Base-by-base conservation (phyloP, 2,797 vertebrate species). In the Oryzias dopingdopingensis region DNA sequence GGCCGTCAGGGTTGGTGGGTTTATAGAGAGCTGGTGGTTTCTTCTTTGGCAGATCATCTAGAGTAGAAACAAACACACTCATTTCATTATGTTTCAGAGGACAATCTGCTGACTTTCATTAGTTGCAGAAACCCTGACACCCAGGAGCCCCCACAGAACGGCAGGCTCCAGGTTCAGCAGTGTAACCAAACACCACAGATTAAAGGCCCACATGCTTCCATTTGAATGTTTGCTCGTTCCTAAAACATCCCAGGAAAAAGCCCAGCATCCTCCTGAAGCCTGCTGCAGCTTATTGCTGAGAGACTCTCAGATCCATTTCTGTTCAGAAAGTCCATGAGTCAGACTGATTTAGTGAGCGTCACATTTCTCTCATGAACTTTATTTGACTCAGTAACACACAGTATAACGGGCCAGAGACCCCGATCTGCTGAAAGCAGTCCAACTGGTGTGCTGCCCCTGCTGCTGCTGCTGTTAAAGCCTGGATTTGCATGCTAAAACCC, bases 31-130 rank as follows among this genome's bases (percentile, higher is more conserved):
- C 94, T 49, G 96, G 93, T 44, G 97, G 94, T 81, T 96, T 94
- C 92, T 98, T 98, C 95, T 99, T 99, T 93, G 97, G 96, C 91
- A 99, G 95, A 90, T 99, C 97, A 15, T 99, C 97, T 99, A 75
- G 32, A 78, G 42, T 6, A 32, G 23, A 26, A 40, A 53, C 42
- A 65, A 18, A 79, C 22, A 79, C 22, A 68, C 47, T 15, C 46
- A 43, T 32, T 42, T 62, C 24, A 65, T 59, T 49, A 58, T 52
- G 51, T 56, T 57, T 26, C 14, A 40, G 41, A 57, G 32, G 4
- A 56, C 49, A 50, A 23, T 32, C 50, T 49, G 59, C 14, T 61
- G 56, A 41, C 26, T 42, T 18, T 0, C 16, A 43, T 40, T 49
- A 16, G 43, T 42, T 43, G 57, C 45, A 64, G 43, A 54, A 14